phyloP scores from a whole-genome alignment of 1,140 invertebrate species.

The Plectrocnemia conspersa region DNA sequence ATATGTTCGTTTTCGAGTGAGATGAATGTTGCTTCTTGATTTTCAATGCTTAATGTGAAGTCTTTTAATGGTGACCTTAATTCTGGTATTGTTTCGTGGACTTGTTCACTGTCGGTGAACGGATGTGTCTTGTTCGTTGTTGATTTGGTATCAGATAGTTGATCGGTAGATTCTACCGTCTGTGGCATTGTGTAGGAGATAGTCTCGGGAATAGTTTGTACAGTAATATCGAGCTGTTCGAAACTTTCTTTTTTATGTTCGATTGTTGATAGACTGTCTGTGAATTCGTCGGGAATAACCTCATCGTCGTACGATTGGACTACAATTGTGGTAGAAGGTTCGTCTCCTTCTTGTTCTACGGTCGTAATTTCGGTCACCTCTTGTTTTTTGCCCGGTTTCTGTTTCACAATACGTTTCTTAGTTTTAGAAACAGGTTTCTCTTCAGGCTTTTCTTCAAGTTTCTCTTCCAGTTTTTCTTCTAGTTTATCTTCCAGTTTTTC shows the following conservation, averaged over 20 bases:
- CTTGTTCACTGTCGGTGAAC: slow-evolving; percentile 21
- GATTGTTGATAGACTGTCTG: slow-evolving; percentile 10
- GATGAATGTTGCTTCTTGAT: slow-evolving; percentile 10
- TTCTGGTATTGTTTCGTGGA: slow-evolving; percentile 25
- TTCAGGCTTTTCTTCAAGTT: slow-evolving; percentile 17
- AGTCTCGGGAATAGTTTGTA: slow-evolving; percentile 22
- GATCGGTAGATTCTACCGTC: slow-evolving; percentile 21
- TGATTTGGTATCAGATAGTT: slow-evolving; percentile 17
- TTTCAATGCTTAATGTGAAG: slow-evolving; percentile 18
- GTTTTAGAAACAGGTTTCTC: slow-evolving; percentile 34
- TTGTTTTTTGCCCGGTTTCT: slow-evolving; percentile 39
- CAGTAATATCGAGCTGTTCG: slow-evolving; percentile 14
- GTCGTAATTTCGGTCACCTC: slow-evolving; percentile 43
- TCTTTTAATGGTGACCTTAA: slow-evolving; percentile 24
- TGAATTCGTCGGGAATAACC: slow-evolving; percentile 22
- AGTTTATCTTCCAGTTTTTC: slow-evolving; percentile 32
- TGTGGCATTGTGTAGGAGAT: slow-evolving; percentile 20
- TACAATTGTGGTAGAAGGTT: slow-evolving; percentile 39
- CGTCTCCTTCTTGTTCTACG: slow-evolving; percentile 44
- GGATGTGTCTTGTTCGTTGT: slow-evolving; percentile 21
- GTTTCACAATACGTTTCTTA: slow-evolving; percentile 40
- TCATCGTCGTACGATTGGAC: slow-evolving; percentile 26
- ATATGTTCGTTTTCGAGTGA: slow-evolving; percentile 29
- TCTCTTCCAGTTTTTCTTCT: slow-evolving; percentile 22
- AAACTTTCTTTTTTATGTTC: slow-evolving; percentile 10